Evolutionary conservation across 2,888 invertebrate genomes (phyloP), one percentile per base, ranked within the genome.

Genomic region (Drosophila villosipedis): DNA sequence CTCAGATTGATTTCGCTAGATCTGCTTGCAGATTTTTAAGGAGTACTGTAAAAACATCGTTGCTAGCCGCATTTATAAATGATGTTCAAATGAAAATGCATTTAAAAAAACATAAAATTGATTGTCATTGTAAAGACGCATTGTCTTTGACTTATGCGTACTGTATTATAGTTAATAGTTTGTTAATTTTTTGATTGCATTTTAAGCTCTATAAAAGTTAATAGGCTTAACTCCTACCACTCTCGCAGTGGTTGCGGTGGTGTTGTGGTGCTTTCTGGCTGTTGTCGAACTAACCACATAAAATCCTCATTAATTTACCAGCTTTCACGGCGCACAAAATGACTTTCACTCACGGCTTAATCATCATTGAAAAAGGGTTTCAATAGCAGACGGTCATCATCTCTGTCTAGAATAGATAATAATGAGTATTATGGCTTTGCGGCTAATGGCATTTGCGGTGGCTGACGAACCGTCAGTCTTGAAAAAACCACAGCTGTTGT

Each of bases 321-420:
- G 79, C 84, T 85, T 85, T 85, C 88, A 59, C 83, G 68, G 47
- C 47, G 50, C 75, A 54, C 67, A 39, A 76, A 69, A 72, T 69
- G 65, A 84, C 84, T 84, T 84, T 84, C 84, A 87, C 84, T 87
- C 83, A 9, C 16, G 25, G 64, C 41, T 82, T 75, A 71, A 87
- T 80, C 68, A 76, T 73, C 65, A 53, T 65, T 47, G 52, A 52
- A 53, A 50, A 50, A 61, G 61, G 60, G 65, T 50, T 61, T 74
- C 61, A 69, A 60, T 63, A 16, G 41, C 57, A 61, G 41, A 57
- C 60, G 43, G 31, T 12, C 54, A 33, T 57, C 64, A 75, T 58
- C 79, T 75, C 68, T 70, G 71, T 71, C 70, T 78, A 78, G 79
- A 78, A 78, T 75, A 63, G 55, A 63, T 68, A 54, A 54, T 58